Evolutionary conservation across 2,113 vertebrate species (phyloP), one percentile per base, ranked within the genome.

Genomic region (Eudyptes chrysolophus): DNA sequence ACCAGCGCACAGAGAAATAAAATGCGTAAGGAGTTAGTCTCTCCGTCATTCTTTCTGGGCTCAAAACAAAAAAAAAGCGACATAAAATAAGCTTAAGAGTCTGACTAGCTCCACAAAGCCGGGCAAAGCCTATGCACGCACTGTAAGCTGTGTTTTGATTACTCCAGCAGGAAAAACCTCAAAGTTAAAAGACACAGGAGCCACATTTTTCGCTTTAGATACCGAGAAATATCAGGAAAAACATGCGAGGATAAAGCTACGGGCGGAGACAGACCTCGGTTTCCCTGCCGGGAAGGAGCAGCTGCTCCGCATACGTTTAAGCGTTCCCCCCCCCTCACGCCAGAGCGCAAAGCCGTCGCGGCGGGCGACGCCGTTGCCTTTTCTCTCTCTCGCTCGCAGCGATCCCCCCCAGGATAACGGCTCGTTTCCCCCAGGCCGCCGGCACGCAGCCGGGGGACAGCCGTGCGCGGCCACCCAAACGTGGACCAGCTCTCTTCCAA

Each of bases 11-110:
- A 6, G 38, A 21, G 46, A 76, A 27, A 29, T 3, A 3, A 21
- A 7, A 4, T 0, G 38, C 0, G 58, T 6, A 16, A 7, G 42
- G 17, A 48, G 34, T 0, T 3, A 8, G n/a, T 55, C 29, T 3
- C 61, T 3, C 65, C 38, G n/a, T 1, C 52, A 0, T 12, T 18
- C 29, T 5, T 21, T 6, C 30, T 4, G 30, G 26, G 51, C 10
- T 38, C 26, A 13, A n/a, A 34, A 66, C 19, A 49, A 49, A 49
- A 15, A 20, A 51, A 36, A 27, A 48, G n/a, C 5, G 13, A 61
- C n/a, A 7, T 6, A 9, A 46, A 46, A 68, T 2, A 17, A 44
- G 22, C 62, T 16, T 1, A 4, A 11, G 24, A 42, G 38, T 13
- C n/a, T 34, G 65, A 8, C 22, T 6, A 15, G 40, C 76, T 26